Conservation (phyloP, 2,888 invertebrate species). For the Chrysotoxum bicinctum region DNA sequence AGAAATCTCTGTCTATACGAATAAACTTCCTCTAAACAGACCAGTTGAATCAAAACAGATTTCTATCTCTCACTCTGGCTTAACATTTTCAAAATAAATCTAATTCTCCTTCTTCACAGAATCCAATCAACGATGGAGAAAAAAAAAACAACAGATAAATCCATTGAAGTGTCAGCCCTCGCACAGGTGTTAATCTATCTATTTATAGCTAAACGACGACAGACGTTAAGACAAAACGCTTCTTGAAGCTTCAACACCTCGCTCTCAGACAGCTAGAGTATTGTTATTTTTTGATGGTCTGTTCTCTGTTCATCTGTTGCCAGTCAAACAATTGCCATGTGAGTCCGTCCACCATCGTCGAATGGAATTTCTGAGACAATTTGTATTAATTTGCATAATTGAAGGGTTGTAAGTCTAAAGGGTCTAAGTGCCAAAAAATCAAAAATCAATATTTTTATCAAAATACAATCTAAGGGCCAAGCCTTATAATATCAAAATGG, state of each 20-base stretch:
- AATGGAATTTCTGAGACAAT: slow-evolving; percentile 45
- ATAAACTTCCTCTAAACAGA: no score
- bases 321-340: neutral
- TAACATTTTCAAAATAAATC: neutral
- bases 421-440: no score
- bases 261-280: neutral
- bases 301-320: no score
- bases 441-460: no score
- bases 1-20: no score
- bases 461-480: no score
- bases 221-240: slow-evolving; percentile 29
- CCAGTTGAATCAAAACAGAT: no score
- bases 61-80: no score
- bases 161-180: slow-evolving; percentile 54
- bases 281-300: slow-evolving; percentile 24
- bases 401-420: no score
- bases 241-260: slow-evolving; percentile 28
- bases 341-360: neutral
- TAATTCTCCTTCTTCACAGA: neutral
- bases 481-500: no score
- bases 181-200: slow-evolving; percentile 64
- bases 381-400: slow-evolving; percentile 70
- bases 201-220: slow-evolving; percentile 34
- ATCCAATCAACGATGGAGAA: neutral
- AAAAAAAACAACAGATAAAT: slow-evolving; percentile 34